Percentiles rank a stretch among this genome's conserved stretches.
Evolutionary conservation across 1,140 invertebrate genomes (phyloP).

Genomic region (Portunus trituberculatus): DNA sequence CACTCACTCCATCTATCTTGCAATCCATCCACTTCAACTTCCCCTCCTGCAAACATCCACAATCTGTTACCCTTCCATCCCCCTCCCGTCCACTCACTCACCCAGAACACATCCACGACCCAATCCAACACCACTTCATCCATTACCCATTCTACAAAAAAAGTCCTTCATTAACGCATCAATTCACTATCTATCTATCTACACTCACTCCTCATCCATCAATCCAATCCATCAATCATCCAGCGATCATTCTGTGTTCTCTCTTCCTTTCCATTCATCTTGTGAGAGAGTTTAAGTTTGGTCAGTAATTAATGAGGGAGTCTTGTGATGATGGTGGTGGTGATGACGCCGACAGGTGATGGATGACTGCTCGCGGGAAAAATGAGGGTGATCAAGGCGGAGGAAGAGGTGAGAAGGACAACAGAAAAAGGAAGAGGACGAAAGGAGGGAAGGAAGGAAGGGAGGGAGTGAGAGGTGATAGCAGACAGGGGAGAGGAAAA

Average conservation of each 20-base stretch:
- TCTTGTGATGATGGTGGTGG: not conserved
- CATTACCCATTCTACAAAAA: too few species aligned
- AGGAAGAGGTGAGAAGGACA: not conserved
- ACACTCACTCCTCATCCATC: not conserved
- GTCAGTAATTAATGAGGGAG: not conserved
- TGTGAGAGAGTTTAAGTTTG: not conserved
- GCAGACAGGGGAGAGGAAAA: not conserved
- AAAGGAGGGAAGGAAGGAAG: not conserved
- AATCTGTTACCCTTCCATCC: too few species aligned
- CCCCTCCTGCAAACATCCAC: too few species aligned
- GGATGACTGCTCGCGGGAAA: not conserved
- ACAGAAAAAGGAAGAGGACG: not conserved
- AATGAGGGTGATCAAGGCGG: not conserved
- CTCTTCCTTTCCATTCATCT: not conserved
- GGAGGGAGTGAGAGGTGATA: not conserved
- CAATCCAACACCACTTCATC: too few species aligned
- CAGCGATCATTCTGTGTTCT: not conserved
- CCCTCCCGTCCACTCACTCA: too few species aligned
- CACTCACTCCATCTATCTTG: too few species aligned
- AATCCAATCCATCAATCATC: not conserved
- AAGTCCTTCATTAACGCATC: too few species aligned
- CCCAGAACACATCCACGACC: too few species aligned
- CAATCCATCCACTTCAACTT: too few species aligned
- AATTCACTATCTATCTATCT: not conserved
- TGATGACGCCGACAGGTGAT: not conserved